Base-by-base conservation (phyloP, 2,797 vertebrate species). In the Simalia tracyae region DNA sequence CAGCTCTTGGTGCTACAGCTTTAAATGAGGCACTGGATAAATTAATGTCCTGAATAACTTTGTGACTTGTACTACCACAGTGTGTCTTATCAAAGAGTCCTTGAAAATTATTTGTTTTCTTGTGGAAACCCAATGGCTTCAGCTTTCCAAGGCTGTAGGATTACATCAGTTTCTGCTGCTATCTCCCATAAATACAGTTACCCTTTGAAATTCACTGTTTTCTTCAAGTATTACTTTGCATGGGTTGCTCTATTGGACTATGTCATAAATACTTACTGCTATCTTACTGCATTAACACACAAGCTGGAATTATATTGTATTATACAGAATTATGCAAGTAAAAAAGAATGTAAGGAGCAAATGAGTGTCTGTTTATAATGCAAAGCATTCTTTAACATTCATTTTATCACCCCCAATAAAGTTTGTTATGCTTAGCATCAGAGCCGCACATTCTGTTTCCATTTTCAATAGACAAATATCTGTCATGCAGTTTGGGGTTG, bases 31-130 rank as follows among this genome's bases (percentile, higher is more conserved):
- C 36, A 66, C 19, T 15, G 15, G 61, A 85, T 59, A 36, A 68
- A 64, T 85, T 59, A 66, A 31, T 15, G 46, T 66, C 10, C 31
- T 59, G 87, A 54, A 61, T 61, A 81, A 50, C 6, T 9, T 61
- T 61, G 66, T 92, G 14, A 42, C 36, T 15, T 66, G 31, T 3
- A 59, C 46, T 84, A 15, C 15, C 42, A 6, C 87, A 84, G 31
- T 9, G 0, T 60, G 11, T 28, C 59, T 76, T 91, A 76, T 84
- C 63, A 91, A 86, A 68, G n/a, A 12, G 14, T 3, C 59, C 63
- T 88, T 92, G 46, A 31, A 88, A 84, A 28, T 46, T 36, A 42
- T 91, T 91, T 91, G 60, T 68, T 89, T 68, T 92, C n/a, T 89
- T 66, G 24, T 92, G 50, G 76, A 92, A 91, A 68, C 17, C 28